Base-by-base conservation (phyloP, 2,113 vertebrate genomes). In the Gallinago paraguaiae region DNA sequence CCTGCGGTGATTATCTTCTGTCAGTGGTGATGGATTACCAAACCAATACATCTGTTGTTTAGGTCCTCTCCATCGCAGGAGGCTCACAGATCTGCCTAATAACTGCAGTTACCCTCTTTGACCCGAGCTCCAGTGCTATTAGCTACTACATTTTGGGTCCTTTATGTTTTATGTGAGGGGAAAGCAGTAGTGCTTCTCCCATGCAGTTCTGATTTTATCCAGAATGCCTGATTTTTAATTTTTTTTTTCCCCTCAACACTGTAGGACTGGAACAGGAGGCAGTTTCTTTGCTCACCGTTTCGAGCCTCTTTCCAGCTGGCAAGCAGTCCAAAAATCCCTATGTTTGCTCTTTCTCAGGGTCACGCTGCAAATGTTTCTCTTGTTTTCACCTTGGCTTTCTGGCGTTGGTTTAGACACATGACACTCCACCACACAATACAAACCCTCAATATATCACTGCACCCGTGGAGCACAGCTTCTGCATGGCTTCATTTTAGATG, bases 331-430 rank as follows among this genome's bases (percentile, higher is more conserved):
- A 19, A 80, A 67, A 88, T 72, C 90, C 90, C 93, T 70, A 15
- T 96, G 94, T 96, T 96, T 96, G 90, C 93, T 96, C 72, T 96
- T 86, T 92, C 85, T 93, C 95, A 95, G 95, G 90, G 95, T 96
- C 93, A 92, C 4, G 17, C 88, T 96, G 93, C 95, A 92, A 92
- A 93, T 95, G 90, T 90, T 96, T 94, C 80, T 94, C 87, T 92
- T 92, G 92, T 64, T 96, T 95, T 94, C 90, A 84, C 94, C 94
- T 96, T 94, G 92, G 93, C 78, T 92, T 67, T 69, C 74, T 97
- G 94, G 90, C 81, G 65, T 53, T 37, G 61, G 3, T 50, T 87
- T 16, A 7, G 89, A 79, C 92, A 94, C 71, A 79, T 80, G 94
- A 93, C 69, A 12, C 87, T 74, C 35, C n/a, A 23, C 54, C 43